phyloP scores from a whole-genome alignment of 2,113 vertebrate genomes.

The Chunga burmeisteri region DNA sequence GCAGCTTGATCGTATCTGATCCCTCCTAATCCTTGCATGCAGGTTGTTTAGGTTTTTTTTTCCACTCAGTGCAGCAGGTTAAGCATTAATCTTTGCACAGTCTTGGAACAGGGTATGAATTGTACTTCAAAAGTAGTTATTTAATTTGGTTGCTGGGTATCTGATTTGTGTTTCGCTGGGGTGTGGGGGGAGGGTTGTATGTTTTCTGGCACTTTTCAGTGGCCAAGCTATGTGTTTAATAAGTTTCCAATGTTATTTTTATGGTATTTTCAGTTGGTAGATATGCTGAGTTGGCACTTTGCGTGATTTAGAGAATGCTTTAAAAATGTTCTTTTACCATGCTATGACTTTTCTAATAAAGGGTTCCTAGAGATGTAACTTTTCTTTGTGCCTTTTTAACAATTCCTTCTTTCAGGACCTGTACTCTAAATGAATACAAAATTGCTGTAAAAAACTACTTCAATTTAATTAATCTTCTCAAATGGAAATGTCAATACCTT shows the following conservation, averaged over 20 bases:
- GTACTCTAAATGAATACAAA: not conserved
- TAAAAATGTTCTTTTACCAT: slow-evolving; percentile 18
- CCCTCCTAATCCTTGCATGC: not conserved
- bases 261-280: slow-evolving; percentile 43
- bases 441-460: not conserved
- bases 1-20: slow-evolving; percentile 12
- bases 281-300: slow-evolving; percentile 34
- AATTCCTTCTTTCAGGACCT: not conserved
- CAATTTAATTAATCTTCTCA: not conserved
- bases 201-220: not conserved
- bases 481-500: not conserved
- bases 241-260: slow-evolving; percentile 33
- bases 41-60: not conserved
- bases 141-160: not conserved
- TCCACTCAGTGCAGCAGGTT: not conserved
- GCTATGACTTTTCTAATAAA: slow-evolving; percentile 4
- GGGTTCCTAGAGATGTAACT: not conserved
- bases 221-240: slow-evolving; percentile 36
- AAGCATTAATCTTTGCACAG: slow-evolving; percentile 37
- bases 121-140: not conserved
- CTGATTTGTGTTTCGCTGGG: slow-evolving; percentile 44
- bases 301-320: slow-evolving; percentile 46
- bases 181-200: not conserved
- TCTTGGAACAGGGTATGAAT: not conserved
- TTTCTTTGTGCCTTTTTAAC: not conserved